Base-by-base conservation (phyloP, 2,888 invertebrate genomes). In the Netelia virgata region DNA sequence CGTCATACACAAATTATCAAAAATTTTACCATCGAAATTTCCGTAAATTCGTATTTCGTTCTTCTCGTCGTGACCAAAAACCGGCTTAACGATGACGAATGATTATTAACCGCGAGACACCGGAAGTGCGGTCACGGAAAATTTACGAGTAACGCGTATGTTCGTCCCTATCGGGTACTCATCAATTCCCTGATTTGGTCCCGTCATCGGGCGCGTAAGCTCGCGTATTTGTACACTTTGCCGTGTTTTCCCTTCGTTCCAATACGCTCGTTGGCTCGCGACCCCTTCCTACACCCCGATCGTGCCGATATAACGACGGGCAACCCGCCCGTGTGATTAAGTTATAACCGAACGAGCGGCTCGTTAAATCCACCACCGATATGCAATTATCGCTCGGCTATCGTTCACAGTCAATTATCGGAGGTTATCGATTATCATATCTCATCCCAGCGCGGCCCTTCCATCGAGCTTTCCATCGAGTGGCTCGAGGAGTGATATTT, bases 401-500 rank as follows among this genome's bases (percentile, higher is more conserved):
- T 78, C 53, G 9, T 78, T 78, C 63, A 41, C 53, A 55, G 70
- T 70, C 53, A 55, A 78, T 70, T 70, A 63, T 78, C 53, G 53
- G 8, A 23, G 53, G 20, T 63, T 53, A 78, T 78, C 63, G 63
- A 70, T 63, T 63, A 55, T 63, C 11, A 63, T 70, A 23, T n/a
- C 23, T 47, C 47, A 20, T 73, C 23, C 41, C n/a, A 11, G 14
- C 2, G 14, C 11, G 5, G 16, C 28, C 43, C 20, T 20, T 14
- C 53, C 36, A 36, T 18, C 20, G 47, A 50, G 18, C 55, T 53
- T 9, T n/a, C n/a, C 6, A 28, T 5, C 28, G 3, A 28, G 28
- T 28, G 28, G 28, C 28, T 28, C 28, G 28, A 28, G 28, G 28
- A 28, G 41, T 57, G 16, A 8, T 41, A 53, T 64, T 57, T 41